These are phyloP conservation scores for Labrus mixtus DNA, from an alignment of 2,113 vertebrate genomes.

Conservation along the genomic window DNA sequence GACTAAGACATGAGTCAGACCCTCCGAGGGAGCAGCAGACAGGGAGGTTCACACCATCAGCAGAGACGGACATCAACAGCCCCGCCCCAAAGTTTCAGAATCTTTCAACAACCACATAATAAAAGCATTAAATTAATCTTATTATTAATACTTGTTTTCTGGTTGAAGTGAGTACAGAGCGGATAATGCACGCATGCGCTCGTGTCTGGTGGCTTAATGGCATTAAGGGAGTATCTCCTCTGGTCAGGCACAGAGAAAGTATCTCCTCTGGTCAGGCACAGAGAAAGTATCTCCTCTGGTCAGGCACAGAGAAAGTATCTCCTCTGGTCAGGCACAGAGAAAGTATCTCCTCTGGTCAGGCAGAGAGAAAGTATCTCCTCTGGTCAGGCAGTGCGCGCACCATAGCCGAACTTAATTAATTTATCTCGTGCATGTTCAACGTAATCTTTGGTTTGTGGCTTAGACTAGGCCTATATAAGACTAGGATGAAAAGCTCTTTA, in stretches of 20 bases:
- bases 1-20: not conserved
- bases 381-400: constrained; percentile 15
- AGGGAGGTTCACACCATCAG: not conserved
- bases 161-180: constrained; percentile 23
- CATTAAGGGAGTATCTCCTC: constrained; percentile 55
- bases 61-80: not conserved
- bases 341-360: constrained; percentile 57
- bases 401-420: constrained; percentile 56
- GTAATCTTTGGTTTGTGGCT: constrained; percentile 58
- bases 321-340: constrained; percentile 57
- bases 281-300: constrained; percentile 59
- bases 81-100: constrained; percentile 1
- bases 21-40: not conserved
- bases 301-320: constrained; percentile 47
- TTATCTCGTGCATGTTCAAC: constrained; percentile 22
- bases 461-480: constrained; percentile 42
- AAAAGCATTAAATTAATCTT: constrained; percentile 45
- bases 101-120: constrained; percentile 35
- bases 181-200: constrained; percentile 32
- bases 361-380: no score
- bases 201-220: constrained; percentile 28
- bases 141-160: constrained; percentile 40
- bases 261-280: constrained; percentile 58
- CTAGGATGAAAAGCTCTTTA: constrained; percentile 71
- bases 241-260: constrained; percentile 48